Percentiles rank a stretch among this genome's conserved stretches.
These are phyloP conservation scores for Entomyzon cyanotis DNA, from an alignment of 2,113 vertebrate species.

Conservation along the genomic window DNA sequence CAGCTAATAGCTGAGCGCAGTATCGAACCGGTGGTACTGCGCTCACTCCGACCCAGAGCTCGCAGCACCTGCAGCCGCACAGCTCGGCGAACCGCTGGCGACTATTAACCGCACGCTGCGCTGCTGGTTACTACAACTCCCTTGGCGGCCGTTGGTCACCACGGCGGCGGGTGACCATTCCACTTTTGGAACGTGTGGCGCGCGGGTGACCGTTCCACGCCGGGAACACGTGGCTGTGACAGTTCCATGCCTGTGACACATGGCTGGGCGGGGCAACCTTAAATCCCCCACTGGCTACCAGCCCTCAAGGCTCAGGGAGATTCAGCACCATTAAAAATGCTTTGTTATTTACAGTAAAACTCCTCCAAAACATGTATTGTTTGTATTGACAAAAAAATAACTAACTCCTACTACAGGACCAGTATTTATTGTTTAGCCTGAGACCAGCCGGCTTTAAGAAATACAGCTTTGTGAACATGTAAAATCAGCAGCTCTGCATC, in stretches of 20 bases:
- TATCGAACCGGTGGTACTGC: background rate
- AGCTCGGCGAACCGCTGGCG: rapidly evolving
- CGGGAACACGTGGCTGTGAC: too few relatives aligned
- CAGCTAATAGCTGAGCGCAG: background rate
- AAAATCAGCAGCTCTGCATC: background rate
- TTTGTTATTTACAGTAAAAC: too few relatives aligned
- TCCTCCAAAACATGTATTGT: background rate
- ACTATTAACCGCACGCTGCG: rapidly evolving
- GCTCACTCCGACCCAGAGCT: rapidly evolving
- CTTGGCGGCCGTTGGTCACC: too few relatives aligned
- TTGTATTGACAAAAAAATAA: background rate
- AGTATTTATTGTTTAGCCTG: background rate
- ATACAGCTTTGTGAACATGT: background rate
- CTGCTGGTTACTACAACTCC: rapidly evolving
- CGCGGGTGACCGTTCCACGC: too few relatives aligned
- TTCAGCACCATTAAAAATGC: too few relatives aligned
- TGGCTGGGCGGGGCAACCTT: background rate
- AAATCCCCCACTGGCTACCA: background rate
- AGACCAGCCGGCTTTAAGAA: background rate
- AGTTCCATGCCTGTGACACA: too few relatives aligned
- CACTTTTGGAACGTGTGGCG: too few relatives aligned
- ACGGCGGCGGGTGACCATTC: too few relatives aligned
- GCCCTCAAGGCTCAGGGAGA: background rate
- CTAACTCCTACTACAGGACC: background rate
- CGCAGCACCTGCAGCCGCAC: rapidly evolving